A percentile compares a stretch with the other conserved stretches of the same genome.
These are phyloP conservation scores for Periophthalmus modestus DNA, from an alignment of 2,113 vertebrate species.

Conservation along the genomic window DNA sequence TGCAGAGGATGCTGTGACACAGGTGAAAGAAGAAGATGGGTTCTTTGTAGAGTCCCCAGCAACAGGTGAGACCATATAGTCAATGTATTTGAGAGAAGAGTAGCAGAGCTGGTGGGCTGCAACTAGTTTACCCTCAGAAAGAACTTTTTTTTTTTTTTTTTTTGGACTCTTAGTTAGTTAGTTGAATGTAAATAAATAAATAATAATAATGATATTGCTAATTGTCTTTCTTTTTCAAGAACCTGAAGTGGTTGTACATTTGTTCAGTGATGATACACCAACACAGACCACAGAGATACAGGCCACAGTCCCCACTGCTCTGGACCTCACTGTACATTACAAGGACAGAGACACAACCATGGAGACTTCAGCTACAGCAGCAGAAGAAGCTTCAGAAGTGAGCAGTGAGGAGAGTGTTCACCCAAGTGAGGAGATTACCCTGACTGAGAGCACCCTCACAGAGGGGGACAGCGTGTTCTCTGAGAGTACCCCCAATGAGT, in stretches of 20 bases:
- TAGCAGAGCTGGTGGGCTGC: no score
- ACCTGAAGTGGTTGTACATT: constrained; percentile 16
- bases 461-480: not conserved
- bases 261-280: not conserved
- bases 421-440: not conserved
- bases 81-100: not conserved
- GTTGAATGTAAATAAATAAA: no score
- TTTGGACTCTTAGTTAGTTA: not conserved
- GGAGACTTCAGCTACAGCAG: constrained; percentile 13
- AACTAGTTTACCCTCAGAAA: no score
- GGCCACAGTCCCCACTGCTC: constrained; percentile 2
- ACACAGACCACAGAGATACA: not conserved
- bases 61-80: constrained; percentile 31
- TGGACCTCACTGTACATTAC: constrained; percentile 29
- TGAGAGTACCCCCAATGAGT: not conserved
- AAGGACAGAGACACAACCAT: constrained; percentile 25
- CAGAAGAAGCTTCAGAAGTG: constrained; percentile 15
- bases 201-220: not conserved
- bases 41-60: constrained; percentile 21
- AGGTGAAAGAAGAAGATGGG: constrained; percentile 32
- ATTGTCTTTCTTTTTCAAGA: constrained; percentile 33
- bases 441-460: not conserved
- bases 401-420: not conserved
- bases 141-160: no score
- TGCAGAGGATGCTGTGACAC: constrained; percentile 19